Evolutionary conservation across 35 echinoderm and acorn worm genomes (phyloP).

Genomic region (Acanthaster planci): DNA sequence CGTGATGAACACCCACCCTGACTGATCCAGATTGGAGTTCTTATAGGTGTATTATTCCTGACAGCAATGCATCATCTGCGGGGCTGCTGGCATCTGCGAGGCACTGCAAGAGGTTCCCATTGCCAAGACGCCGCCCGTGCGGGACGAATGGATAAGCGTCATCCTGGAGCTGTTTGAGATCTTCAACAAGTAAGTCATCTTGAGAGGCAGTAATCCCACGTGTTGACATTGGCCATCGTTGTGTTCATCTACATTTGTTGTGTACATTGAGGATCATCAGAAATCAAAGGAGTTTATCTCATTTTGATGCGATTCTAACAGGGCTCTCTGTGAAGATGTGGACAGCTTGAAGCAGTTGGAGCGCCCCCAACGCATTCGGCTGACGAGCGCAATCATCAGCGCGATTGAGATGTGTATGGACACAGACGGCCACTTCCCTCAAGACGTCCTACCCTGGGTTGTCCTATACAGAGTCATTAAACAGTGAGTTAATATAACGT

Average conservation of each 20-base stretch:
- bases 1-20: too few relatives aligned
- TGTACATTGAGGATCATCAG: too few relatives aligned
- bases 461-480: conserved; percentile 80
- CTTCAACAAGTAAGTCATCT: conserved; percentile 25
- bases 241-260: too few relatives aligned
- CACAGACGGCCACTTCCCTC: neutral
- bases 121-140: neutral
- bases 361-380: conserved; percentile 1
- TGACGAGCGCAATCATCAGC: conserved; percentile 59
- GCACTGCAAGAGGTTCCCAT: conserved; percentile 30
- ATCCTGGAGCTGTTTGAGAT: conserved; percentile 27
- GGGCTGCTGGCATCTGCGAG: conserved; percentile 24
- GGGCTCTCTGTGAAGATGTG: conserved; percentile 45
- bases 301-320: conserved; percentile 28
- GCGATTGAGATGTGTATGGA: conserved; percentile 82
- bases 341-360: conserved; percentile 23
- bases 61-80: conserved; percentile 46
- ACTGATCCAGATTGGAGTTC: too few relatives aligned
- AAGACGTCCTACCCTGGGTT: conserved; percentile 70
- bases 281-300: too few relatives aligned
- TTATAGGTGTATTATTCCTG: neutral
- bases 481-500: conserved; percentile 48
- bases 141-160: conserved; percentile 43
- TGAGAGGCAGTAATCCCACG: too few relatives aligned
- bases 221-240: too few relatives aligned